Conservation (phyloP, 1,140 invertebrate species). For the Maconellicoccus hirsutus region DNA sequence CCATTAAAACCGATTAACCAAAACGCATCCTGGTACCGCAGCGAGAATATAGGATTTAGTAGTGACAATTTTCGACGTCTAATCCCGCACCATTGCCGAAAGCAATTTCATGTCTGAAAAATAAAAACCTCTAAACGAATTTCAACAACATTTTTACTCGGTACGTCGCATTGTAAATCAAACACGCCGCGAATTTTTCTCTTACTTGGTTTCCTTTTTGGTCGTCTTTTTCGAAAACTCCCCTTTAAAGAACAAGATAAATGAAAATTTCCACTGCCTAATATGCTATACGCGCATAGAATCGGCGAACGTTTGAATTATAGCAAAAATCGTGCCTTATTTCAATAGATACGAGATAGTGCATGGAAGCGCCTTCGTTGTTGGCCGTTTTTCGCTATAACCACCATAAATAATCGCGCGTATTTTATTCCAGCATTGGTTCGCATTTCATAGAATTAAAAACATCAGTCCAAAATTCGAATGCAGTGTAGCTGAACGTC, state of each 20-base stretch:
- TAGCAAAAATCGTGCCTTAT: no score
- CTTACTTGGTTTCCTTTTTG: neutral
- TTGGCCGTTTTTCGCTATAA: neutral
- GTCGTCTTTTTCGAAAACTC: neutral
- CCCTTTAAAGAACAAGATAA: neutral
- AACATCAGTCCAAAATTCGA: neutral
- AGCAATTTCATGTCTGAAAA: no score
- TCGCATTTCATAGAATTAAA: neutral
- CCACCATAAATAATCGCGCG: neutral
- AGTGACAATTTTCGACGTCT: neutral
- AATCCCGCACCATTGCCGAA: no score
- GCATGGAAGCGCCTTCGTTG: no score
- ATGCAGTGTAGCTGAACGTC: neutral
- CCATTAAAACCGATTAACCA: neutral
- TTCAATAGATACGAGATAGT: no score
- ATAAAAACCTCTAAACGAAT: neutral
- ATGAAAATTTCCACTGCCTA: neutral
- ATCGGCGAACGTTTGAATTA: neutral
- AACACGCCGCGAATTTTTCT: neutral
- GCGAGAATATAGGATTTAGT: neutral
- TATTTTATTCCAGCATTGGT: conserved; percentile 1
- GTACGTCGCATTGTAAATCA: neutral
- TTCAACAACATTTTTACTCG: neutral
- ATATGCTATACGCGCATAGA: neutral
- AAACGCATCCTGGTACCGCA: neutral